A percentile compares a stretch with the other conserved stretches of the same genome.
Evolutionary conservation across 2,888 invertebrate genomes (phyloP).

Genomic region (Bugulina stolonifera): DNA sequence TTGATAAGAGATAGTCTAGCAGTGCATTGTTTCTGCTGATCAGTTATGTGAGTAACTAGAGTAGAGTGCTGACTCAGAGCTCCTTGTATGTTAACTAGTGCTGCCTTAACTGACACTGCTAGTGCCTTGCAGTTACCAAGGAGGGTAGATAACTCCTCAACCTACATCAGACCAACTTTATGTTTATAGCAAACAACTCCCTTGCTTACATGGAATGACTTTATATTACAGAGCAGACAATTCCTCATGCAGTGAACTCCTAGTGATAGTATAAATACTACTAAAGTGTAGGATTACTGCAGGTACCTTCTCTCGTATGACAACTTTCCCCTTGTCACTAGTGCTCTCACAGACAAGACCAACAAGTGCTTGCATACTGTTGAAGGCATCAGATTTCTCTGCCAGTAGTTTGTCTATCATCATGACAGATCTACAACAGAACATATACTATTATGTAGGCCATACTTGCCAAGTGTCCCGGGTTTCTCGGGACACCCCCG

Average conservation of each 20-base stretch:
- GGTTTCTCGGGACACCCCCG: too few species aligned
- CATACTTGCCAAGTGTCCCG: too few species aligned
- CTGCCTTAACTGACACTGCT: neutral
- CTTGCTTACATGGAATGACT: neutral
- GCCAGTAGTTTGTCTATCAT: slow-evolving; percentile 11
- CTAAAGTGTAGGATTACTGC: neutral
- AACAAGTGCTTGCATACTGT: neutral
- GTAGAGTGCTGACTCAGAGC: slow-evolving; percentile 16
- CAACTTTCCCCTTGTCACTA: neutral
- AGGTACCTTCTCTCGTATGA: neutral
- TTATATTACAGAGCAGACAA: neutral
- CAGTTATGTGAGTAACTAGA: slow-evolving; percentile 17
- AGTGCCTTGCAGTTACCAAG: neutral
- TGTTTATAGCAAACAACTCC: neutral
- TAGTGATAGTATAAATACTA: neutral
- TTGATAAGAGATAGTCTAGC: neutral
- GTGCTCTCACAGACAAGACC: slow-evolving; percentile 22
- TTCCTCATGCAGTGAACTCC: too few species aligned
- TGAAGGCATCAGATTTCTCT: slow-evolving; percentile 13
- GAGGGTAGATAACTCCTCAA: neutral
- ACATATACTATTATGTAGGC: too few species aligned
- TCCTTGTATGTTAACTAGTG: neutral
- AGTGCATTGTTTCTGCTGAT: slow-evolving; percentile 16
- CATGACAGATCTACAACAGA: slow-evolving; percentile 9
- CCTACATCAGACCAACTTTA: neutral